Evolutionary conservation across 2,888 invertebrate species (phyloP).

Genomic region (Drosophila pseudotakahashii): DNA sequence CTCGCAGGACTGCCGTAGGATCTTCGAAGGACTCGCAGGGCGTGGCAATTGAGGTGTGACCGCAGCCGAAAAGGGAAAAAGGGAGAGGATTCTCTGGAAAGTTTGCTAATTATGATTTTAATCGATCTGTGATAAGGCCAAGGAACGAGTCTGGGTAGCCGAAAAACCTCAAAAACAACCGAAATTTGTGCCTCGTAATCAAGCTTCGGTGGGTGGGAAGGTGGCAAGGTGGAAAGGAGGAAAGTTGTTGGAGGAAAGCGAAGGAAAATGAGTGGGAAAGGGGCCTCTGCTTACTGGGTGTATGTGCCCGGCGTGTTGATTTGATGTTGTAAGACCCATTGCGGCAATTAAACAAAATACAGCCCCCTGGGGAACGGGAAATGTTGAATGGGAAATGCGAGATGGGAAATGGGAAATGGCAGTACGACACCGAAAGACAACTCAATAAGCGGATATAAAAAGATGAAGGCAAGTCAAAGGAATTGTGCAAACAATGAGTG

Average conservation of each 20-base stretch:
- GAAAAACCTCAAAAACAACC: conserved; percentile 12
- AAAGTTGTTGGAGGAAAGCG: conserved; percentile 1
- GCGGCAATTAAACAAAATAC: conserved; percentile 63
- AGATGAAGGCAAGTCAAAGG: background rate
- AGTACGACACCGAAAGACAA: conserved; percentile 11
- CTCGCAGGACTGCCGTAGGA: background rate
- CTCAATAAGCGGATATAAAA: conserved; percentile 10
- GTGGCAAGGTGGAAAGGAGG: conserved; percentile 11
- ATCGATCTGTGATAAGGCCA: conserved; percentile 59
- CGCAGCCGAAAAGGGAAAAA: background rate
- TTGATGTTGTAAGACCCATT: conserved; percentile 47
- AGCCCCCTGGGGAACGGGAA: conserved; percentile 25
- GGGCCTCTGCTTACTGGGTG: conserved; percentile 18
- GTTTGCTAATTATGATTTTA: conserved; percentile 73
- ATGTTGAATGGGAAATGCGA: background rate
- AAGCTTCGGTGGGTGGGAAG: conserved; percentile 59
- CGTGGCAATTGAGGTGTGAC: conserved; percentile 41
- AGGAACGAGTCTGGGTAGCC: background rate
- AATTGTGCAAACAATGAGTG: conserved; percentile 4
- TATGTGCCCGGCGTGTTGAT: conserved; percentile 67
- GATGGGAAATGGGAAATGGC: background rate
- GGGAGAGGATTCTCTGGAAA: conserved; percentile 52
- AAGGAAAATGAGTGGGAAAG: too few relatives aligned
- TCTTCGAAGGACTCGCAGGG: background rate
- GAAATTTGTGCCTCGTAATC: conserved; percentile 52